Conservation (phyloP, 2,888 invertebrate species). For the Chrysolina oricalcia region DNA sequence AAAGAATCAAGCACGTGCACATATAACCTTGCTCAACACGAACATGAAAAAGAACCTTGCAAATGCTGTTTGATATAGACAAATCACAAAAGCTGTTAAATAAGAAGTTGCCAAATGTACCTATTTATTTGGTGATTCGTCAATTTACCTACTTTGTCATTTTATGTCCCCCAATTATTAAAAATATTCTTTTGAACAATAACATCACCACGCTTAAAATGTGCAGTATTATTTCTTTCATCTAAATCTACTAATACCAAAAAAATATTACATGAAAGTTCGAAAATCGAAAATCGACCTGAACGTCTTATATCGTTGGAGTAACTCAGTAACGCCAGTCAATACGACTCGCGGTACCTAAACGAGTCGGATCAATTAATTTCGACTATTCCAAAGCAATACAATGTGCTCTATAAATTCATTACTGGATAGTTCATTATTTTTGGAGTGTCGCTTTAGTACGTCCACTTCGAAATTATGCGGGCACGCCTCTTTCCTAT, state of each 20-base stretch:
- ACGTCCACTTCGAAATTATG: conserved; percentile 52
- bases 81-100: conserved; percentile 24
- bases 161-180: conserved; percentile 14
- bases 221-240: too few relatives aligned
- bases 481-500: conserved; percentile 60
- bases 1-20: conserved; percentile 27
- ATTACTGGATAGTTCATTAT: conserved; percentile 61
- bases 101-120: conserved; percentile 20
- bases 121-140: conserved; percentile 28
- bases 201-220: too few relatives aligned
- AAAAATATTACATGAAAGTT: too few relatives aligned
- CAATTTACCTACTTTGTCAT: conserved; percentile 27
- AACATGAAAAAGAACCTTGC: conserved; percentile 5
- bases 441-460: conserved; percentile 52
- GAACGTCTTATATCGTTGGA: not conserved
- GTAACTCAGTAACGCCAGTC: not conserved
- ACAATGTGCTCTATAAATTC: conserved; percentile 66
- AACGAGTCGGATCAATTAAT: conserved; percentile 66
- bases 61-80: conserved; percentile 20
- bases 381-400: conserved; percentile 59
- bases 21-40: conserved; percentile 22
- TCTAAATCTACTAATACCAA: too few relatives aligned
- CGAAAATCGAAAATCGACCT: too few relatives aligned
- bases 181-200: too few relatives aligned
- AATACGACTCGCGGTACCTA: not conserved